Evolutionary conservation across 2,888 invertebrate genomes (phyloP).

Genomic region (Drosophila birchii): DNA sequence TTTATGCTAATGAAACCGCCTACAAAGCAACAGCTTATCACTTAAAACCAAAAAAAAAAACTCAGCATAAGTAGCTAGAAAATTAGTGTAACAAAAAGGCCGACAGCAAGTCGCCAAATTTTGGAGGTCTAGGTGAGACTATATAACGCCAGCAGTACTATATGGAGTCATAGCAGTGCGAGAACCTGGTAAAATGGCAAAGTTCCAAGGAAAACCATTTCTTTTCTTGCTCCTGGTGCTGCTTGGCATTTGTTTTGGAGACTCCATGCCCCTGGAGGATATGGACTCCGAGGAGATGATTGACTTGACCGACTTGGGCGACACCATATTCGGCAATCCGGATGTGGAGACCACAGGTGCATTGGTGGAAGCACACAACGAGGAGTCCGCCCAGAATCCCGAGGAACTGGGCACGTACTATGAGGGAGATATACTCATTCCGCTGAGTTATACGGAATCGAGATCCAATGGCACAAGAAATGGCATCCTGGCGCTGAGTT

Average conservation of each 20-base stretch:
- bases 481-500: conserved; percentile 86
- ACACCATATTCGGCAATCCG: conserved; percentile 85
- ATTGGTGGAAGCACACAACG: conserved; percentile 53
- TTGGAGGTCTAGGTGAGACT: conserved; percentile 61
- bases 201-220: conserved; percentile 12
- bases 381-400: conserved; percentile 86
- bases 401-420: conserved; percentile 92
- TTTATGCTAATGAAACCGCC: conserved; percentile 60
- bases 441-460: conserved; percentile 70
- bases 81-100: conserved; percentile 36
- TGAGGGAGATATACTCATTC: conserved; percentile 91
- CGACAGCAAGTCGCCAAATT: conserved; percentile 47
- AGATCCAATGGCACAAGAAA: conserved; percentile 85
- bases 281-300: conserved; percentile 47
- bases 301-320: conserved; percentile 62
- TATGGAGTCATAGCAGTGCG: conserved; percentile 33
- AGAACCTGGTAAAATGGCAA: conserved; percentile 48
- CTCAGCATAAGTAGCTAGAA: conserved; percentile 45
- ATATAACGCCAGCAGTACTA: conserved; percentile 32
- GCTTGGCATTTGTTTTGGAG: not conserved
- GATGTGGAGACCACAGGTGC: conserved; percentile 80
- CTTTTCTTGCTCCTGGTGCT: conserved; percentile 26
- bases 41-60: conserved; percentile 20
- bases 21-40: conserved; percentile 47
- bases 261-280: conserved; percentile 22